Conservation (phyloP, 2,797 vertebrate species). For the Pristis pectinata region DNA sequence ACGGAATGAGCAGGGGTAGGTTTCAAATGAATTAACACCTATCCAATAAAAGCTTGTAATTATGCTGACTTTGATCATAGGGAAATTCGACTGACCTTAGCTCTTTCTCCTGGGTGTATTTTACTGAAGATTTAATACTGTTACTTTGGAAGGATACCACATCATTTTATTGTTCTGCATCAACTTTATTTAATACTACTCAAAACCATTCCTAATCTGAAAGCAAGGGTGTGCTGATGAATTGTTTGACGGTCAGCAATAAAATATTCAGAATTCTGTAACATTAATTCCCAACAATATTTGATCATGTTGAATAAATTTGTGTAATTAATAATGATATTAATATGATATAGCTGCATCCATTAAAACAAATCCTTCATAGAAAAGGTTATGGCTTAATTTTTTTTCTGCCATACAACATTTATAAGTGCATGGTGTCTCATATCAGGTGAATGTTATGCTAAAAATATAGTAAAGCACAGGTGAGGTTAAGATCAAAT, state of each 20-base stretch:
- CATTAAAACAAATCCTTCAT: neutral
- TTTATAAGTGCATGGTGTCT: neutral
- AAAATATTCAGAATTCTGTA: conserved; percentile 6
- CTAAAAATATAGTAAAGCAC: neutral
- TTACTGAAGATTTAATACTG: conserved; percentile 34
- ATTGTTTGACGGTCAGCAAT: conserved; percentile 27
- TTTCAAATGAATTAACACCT: conserved; percentile 52
- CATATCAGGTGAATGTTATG: neutral
- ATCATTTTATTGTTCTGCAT: neutral
- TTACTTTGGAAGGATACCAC: conserved; percentile 10
- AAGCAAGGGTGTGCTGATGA: neutral
- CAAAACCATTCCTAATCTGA: neutral
- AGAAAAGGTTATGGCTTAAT: neutral
- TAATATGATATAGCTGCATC: neutral
- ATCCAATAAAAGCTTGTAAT: conserved; percentile 56
- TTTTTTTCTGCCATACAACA: neutral
- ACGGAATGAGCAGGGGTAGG: conserved; percentile 49
- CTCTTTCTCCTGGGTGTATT: conserved; percentile 30
- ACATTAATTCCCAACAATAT: neutral
- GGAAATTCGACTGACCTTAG: conserved; percentile 39
- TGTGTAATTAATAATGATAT: conserved; percentile 5
- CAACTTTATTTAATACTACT: conserved; percentile 29
- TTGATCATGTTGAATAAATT: conserved; percentile 1
- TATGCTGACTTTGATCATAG: conserved; percentile 45
- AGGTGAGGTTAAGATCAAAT: neutral